phyloP scores from a whole-genome alignment of 2,113 vertebrate genomes.

The Macrotus californicus region DNA sequence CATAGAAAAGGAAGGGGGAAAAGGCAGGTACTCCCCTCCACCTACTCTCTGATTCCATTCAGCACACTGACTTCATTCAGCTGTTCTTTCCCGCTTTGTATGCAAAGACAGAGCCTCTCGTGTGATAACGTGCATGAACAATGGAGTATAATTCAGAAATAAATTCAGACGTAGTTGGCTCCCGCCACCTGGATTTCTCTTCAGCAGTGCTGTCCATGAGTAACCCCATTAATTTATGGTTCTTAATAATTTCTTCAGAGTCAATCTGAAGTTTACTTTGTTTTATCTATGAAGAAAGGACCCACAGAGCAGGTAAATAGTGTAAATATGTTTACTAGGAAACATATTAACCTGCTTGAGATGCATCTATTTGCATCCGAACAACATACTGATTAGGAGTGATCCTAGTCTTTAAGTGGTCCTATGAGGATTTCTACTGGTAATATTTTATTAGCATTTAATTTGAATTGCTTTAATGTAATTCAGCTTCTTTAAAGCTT shows the following conservation, averaged over 20 bases:
- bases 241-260: slow-evolving; percentile 32
- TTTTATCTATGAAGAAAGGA: slow-evolving; percentile 37
- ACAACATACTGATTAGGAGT: neutral
- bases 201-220: neutral
- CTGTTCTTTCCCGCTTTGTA: slow-evolving; percentile 53
- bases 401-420: neutral
- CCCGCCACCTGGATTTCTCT: neutral
- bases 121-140: slow-evolving; percentile 12
- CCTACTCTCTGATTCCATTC: slow-evolving; percentile 12
- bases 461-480: slow-evolving; percentile 51
- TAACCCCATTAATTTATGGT: neutral
- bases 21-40: neutral
- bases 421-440: slow-evolving; percentile 24
- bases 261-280: slow-evolving; percentile 25
- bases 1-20: neutral
- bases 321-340: slow-evolving; percentile 21
- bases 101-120: slow-evolving; percentile 37
- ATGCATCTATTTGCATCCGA: slow-evolving; percentile 33
- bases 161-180: slow-evolving; percentile 49
- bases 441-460: slow-evolving; percentile 62
- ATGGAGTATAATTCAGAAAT: slow-evolving; percentile 60
- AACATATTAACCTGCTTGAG: neutral
- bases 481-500: slow-evolving; percentile 7
- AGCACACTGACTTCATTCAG: slow-evolving; percentile 54
- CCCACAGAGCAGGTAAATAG: neutral